These are phyloP conservation scores for Sitobion miscanthi DNA, from an alignment of 1,140 invertebrate genomes.

Conservation along the genomic window DNA sequence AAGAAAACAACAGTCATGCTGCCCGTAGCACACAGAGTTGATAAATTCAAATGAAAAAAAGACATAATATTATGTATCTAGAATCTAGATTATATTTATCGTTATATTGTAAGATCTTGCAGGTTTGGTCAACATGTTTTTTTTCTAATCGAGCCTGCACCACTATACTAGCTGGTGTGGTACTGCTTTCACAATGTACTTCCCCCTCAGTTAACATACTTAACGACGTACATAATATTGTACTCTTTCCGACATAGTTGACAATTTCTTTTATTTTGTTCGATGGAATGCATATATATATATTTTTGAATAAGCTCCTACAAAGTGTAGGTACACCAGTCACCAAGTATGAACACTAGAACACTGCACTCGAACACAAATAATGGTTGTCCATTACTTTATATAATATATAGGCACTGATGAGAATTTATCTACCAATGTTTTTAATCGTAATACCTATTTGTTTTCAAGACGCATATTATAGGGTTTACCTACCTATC, in stretches of 20 bases:
- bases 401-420: not conserved
- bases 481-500: not conserved
- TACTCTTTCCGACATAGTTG: not conserved
- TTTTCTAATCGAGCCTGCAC: not conserved
- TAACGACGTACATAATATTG: not conserved
- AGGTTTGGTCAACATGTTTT: not conserved
- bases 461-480: not conserved
- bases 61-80: not conserved
- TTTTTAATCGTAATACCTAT: not conserved
- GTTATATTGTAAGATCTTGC: conserved; percentile 1
- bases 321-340: too few relatives aligned
- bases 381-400: not conserved
- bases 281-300: not conserved
- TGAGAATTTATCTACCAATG: not conserved
- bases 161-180: not conserved
- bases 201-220: not conserved
- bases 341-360: too few relatives aligned
- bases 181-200: not conserved
- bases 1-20: not conserved
- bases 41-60: not conserved
- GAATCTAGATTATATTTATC: not conserved
- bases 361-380: too few relatives aligned
- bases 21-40: not conserved
- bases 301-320: too few relatives aligned
- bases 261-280: not conserved